Evolutionary conservation across 2,888 invertebrate genomes (phyloP), one percentile per base, ranked within the genome.

Genomic region (Heliconius charithonia): DNA sequence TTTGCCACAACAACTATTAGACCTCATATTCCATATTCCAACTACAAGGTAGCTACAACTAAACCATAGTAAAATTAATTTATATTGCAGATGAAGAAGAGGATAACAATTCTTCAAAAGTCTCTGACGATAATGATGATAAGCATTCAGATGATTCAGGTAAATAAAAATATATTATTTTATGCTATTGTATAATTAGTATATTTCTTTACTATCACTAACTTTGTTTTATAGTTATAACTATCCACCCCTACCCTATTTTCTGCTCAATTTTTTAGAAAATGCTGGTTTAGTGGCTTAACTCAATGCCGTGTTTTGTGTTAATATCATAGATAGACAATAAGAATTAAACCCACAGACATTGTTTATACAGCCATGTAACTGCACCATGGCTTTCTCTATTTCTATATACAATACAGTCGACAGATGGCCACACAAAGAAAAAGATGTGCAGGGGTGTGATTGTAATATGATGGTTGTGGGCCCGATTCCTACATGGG

Each of bases 121-220:
- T 75, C 29, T 87, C 84, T 83, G 84, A 88, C 81, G 84, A 82
- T 22, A 85, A 83, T 77, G 83, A 85, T 22, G 85, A 86, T 63
- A 82, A 84, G 59, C 76, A 76, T 37, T 83, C 83, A 22, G 84
- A 87, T 67, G 79, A 84, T 7, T 85, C 85, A 25, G 81, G 79
- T 78, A 76, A 71, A 59, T 72, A 72, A 32, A 56, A 59, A 59
- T 37, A 59, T 72, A 19, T 71, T 27, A 22, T 9, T 56, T 56
- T 69, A 45, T 45, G 45, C 16, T 16, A 16, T 19, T 45, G 3
- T 56, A 56, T 22, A 22, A 22, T 56, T 56, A 9, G 56, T 56
- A 22, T 56, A 4, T 56, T 22, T 22, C 4, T 19, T 56, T 56
- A 0, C 22, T 56, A 4, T 56, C 9, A 56, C 56, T 22, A 7